These are phyloP conservation scores for Ennomos quercinarius DNA, from an alignment of 2,888 invertebrate species.

Conservation along the genomic window DNA sequence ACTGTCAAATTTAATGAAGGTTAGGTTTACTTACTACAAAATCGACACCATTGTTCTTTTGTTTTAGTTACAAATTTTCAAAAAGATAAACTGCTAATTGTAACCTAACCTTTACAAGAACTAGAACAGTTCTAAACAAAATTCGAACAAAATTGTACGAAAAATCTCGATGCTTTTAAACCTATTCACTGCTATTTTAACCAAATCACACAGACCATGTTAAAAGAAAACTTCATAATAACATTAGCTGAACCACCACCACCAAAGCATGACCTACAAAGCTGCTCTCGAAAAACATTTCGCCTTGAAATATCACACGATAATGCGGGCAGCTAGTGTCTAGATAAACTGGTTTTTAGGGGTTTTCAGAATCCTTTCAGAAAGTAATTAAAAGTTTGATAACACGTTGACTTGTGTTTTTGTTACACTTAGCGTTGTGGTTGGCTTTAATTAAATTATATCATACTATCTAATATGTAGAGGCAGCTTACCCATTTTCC, in stretches of 20 bases:
- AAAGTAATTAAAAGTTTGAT: conserved; percentile 35
- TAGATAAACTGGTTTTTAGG: conserved; percentile 11
- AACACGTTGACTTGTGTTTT: conserved; percentile 20
- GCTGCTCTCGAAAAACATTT: conserved; percentile 13
- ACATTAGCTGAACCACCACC: conserved; percentile 13
- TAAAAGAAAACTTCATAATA: conserved; percentile 20
- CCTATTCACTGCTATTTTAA: neutral
- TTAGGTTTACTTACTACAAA: too few relatives aligned
- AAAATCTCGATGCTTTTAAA: neutral
- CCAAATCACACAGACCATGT: conserved; percentile 7
- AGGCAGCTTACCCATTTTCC: too few relatives aligned
- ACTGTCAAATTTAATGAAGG: too few relatives aligned
- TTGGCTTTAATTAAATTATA: neutral
- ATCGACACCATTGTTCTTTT: too few relatives aligned
- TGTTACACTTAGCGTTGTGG: conserved; percentile 10
- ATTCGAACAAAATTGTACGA: neutral
- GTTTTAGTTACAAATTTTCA: too few relatives aligned
- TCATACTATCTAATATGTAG: too few relatives aligned
- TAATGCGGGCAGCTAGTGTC: conserved; percentile 12
- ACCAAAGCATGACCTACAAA: conserved; percentile 6
- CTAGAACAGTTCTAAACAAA: too few relatives aligned
- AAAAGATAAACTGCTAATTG: too few relatives aligned
- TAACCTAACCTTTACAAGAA: too few relatives aligned
- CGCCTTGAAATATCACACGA: conserved; percentile 15
- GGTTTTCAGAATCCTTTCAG: conserved; percentile 30